Evolutionary conservation across 53 echinoderm and acorn worm species (phyloP), one percentile per base, ranked within the genome.

Genomic region (Apostichopus leukothele): DNA sequence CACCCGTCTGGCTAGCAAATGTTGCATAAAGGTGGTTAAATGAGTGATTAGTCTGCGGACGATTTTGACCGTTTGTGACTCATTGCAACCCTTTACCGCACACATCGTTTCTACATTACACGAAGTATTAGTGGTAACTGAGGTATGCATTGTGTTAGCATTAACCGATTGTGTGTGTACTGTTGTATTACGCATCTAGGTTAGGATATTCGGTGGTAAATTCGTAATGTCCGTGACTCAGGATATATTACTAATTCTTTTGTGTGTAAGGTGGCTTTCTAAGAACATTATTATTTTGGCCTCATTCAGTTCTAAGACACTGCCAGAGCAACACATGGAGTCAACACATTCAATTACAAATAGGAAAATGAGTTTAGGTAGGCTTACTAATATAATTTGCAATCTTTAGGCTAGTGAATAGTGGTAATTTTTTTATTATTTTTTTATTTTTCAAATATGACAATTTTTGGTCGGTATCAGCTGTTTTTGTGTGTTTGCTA

Each of bases 341-440:
- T 71, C 71, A 18, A 71, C 71, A n/a, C 20, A 16, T 71, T 71
- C 18, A 71, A 53, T 53, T 54, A 50, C 81, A 81, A 54, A 81
- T 55, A 81, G 18, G 60, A 81, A 59, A 81, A 81, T 81, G 81
- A 81, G 81, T 81, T 81, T 81, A 59, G 81, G 81, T 81, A 81
- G 21, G 81, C 55, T 71, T 18, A 39, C 39, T 39, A 39, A 39
- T 39, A 39, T 0, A 3, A 39, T 39, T 39, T 39, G 39, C 39
- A 39, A 39, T 39, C 3, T 39, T 39, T 39, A 39, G 3, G 39
- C 39, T 39, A 39, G 39, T 39, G 39, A 39, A 39, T 39, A 39
- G 39, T 39, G 39, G 3, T 39, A 39, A 39, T 39, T 39, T 39
- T 39, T 39, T 39, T 39, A 3, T 39, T 39, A 27, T 39, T 39